A percentile compares a stretch with the other conserved stretches of the same genome.
Conservation (phyloP, 2,797 vertebrate genomes). For the Sebastes cheni region DNA sequence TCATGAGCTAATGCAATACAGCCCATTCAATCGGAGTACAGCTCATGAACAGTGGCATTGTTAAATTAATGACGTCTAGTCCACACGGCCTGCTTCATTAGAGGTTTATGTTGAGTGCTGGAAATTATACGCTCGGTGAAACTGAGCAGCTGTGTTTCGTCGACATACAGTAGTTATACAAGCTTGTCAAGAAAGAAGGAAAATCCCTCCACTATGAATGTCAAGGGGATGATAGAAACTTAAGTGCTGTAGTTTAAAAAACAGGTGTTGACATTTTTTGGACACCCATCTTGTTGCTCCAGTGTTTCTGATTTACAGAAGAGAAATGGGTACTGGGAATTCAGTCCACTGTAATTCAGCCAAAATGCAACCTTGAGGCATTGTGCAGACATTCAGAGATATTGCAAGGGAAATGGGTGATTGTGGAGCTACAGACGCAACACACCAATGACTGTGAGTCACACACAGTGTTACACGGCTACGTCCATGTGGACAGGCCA, state of each 20-base stretch:
- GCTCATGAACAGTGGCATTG: constrained; percentile 27
- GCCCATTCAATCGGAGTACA: constrained; percentile 20
- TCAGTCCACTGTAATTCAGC: constrained; percentile 23
- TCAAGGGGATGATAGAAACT: neutral
- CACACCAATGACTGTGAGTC: constrained; percentile 1
- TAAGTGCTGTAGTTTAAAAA: neutral
- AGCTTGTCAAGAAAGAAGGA: constrained; percentile 1
- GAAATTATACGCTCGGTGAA: constrained; percentile 29
- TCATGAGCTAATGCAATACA: neutral
- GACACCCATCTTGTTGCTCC: neutral
- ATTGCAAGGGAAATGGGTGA: neutral
- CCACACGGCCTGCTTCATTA: constrained; percentile 29
- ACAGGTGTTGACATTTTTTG: neutral
- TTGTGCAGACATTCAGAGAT: constrained; percentile 13
- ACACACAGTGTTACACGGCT: neutral
- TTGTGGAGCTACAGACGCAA: neutral
- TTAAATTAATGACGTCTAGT: constrained; percentile 42
- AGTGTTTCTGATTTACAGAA: neutral
- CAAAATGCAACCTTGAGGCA: neutral
- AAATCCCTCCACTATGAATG: constrained; percentile 1
- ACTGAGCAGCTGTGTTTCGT: constrained; percentile 33
- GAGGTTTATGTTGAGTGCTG: constrained; percentile 20
- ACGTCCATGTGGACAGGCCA: neutral
- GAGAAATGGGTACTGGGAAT: constrained; percentile 22
- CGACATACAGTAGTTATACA: neutral